A percentile compares a stretch with the other conserved stretches of the same genome.
phyloP scores from a whole-genome alignment of 1,140 invertebrate genomes.

The Aradophagus sp. region DNA sequence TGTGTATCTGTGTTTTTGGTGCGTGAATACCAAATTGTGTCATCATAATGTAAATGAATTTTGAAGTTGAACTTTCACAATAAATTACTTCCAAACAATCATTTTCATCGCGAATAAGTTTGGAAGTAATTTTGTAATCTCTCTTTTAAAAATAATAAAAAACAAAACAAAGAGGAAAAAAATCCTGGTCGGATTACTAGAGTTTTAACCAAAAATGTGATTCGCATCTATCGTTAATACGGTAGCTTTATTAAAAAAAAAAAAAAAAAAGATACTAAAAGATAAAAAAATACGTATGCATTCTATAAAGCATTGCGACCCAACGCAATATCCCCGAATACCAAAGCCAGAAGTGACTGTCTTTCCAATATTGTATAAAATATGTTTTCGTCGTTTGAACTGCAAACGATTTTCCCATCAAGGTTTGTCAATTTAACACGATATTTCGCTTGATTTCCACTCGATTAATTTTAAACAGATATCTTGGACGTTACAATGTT shows the following conservation, averaged over 20 bases:
- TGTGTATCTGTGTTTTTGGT: constrained; percentile 8
- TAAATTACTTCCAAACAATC: constrained; percentile 5
- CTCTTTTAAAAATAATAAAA: no score
- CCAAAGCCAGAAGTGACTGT: constrained; percentile 66
- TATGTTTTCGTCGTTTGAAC: constrained; percentile 53
- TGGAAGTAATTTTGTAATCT: no score
- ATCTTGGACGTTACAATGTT: no score
- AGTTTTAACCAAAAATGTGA: constrained; percentile 40
- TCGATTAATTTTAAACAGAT: constrained; percentile 3
- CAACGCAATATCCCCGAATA: constrained; percentile 69
- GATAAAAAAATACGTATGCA: constrained; percentile 30
- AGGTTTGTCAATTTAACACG: constrained; percentile 23
- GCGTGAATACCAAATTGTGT: constrained; percentile 18
- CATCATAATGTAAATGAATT: constrained; percentile 24
- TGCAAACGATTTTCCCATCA: constrained; percentile 32
- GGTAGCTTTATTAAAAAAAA: constrained; percentile 55
- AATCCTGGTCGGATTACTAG: constrained; percentile 4
- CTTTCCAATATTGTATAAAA: constrained; percentile 54
- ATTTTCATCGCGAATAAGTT: neutral
- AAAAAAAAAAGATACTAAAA: no score
- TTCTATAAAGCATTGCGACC: constrained; percentile 51
- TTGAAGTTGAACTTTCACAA: constrained; percentile 1
- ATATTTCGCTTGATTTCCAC: neutral
- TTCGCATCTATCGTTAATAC: constrained; percentile 42
- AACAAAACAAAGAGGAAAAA: no score